A percentile compares a stretch with the other conserved stretches of the same genome.
Evolutionary conservation across 1,140 invertebrate species (phyloP).

Genomic region (Samia ricini): DNA sequence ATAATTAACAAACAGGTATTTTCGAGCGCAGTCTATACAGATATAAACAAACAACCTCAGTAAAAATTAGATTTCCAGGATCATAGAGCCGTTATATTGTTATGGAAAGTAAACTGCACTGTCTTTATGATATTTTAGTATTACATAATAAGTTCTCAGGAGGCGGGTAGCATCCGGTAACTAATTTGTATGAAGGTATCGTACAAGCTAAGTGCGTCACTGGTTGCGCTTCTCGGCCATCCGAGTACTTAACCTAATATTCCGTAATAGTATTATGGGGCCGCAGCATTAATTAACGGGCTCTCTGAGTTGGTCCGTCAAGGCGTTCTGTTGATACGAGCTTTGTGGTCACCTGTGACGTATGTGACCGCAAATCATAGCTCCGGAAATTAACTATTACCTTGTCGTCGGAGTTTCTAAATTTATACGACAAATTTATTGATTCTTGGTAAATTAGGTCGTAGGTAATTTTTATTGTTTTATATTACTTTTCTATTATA

Average conservation of each 20-base stretch:
- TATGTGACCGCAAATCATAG: constrained; percentile 14
- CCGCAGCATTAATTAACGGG: constrained; percentile 62
- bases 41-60: too few relatives aligned
- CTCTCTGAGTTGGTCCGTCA: constrained; percentile 52
- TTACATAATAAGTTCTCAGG: too few relatives aligned
- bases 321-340: constrained; percentile 54
- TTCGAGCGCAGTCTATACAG: too few relatives aligned
- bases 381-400: background rate
- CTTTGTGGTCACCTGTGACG: constrained; percentile 36
- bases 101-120: too few relatives aligned
- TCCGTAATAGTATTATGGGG: constrained; percentile 63
- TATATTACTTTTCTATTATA: too few relatives aligned
- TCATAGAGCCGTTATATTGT: too few relatives aligned
- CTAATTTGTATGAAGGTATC: constrained; percentile 60
- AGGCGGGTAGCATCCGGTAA: constrained; percentile 32
- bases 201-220: constrained; percentile 54
- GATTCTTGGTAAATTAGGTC: background rate
- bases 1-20: too few relatives aligned
- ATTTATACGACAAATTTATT: background rate
- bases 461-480: background rate
- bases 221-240: constrained; percentile 23
- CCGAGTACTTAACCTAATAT: constrained; percentile 75
- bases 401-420: background rate
- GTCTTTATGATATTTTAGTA: too few relatives aligned
- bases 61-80: too few relatives aligned